Base-by-base conservation (phyloP, 2,888 invertebrate species). In the Diadegma fenestrale region DNA sequence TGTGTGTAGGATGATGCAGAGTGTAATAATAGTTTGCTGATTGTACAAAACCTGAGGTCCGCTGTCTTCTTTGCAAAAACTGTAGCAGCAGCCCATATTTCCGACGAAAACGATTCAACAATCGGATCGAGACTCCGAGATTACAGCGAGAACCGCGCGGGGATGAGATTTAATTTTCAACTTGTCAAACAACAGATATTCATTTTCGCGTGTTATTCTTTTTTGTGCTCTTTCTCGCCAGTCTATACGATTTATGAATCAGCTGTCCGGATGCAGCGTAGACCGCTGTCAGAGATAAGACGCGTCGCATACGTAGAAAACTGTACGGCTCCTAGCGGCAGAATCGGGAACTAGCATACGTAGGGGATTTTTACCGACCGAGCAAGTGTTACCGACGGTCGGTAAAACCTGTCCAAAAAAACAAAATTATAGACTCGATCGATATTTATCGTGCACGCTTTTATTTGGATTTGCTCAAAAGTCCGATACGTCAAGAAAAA, bases 31-130 rank as follows among this genome's bases (percentile, higher is more conserved):
- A 64, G 37, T 51, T 84, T 54, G n/a, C 33, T 33, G 37, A 54
- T 51, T 73, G 80, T 64, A 87, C 88, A 91, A 66, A 95, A 96
- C 96, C 96, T 96, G 96, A 83, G 96, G 95, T 88, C 96, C 95
- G 87, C 94, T 95, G 92, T 96, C 96, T 94, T 96, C 96, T 91
- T 96, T 96, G 93, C 96, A 96, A 91, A 96, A 95, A 94, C 96
- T 96, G 93, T 96, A 96, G 93, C 96, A 97, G 82, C 93, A 93
- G 86, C 92, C 92, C 92, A 58, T 58, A 92, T 92, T 64, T 68
- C 87, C 72, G 19, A 43, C 22, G 68, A 51, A 12, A 76, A 37
- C 26, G 12, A 45, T 58, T 17, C n/a, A 10, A 37, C 68, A 26
- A 30, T 37, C 6, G 4, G 4, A 68, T n/a, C n/a, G 64, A 68